Conservation (phyloP, 2,888 invertebrate genomes). For the Lepidocyrtoides sp. region DNA sequence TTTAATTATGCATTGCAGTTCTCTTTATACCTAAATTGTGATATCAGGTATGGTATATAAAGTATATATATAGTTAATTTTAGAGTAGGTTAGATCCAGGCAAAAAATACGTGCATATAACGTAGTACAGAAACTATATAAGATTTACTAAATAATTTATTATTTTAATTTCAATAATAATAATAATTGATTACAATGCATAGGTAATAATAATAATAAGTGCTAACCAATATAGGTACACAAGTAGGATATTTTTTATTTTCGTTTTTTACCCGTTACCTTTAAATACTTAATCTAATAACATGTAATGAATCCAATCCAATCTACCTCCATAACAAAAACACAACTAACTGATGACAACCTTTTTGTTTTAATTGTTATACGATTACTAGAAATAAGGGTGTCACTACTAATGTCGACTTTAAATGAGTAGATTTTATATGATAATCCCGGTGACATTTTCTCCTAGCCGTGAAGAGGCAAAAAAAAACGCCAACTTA, state of each 20-base stretch:
- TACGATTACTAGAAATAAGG: neutral
- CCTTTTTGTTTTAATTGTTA: conserved; percentile 40
- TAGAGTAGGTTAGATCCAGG: neutral
- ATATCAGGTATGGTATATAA: conserved; percentile 57
- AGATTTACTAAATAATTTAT: neutral
- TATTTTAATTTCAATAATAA: conserved; percentile 21
- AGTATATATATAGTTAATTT: conserved; percentile 15
- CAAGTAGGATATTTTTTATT: conserved; percentile 5
- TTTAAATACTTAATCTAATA: neutral
- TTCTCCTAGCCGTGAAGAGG: conserved; percentile 1
- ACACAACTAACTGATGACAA: neutral
- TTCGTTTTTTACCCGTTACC: conserved; percentile 41
- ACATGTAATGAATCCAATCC: conserved; percentile 42
- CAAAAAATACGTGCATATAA: neutral
- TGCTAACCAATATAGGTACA: too few relatives aligned
- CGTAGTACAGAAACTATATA: neutral
- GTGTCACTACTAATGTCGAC: neutral
- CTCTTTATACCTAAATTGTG: conserved; percentile 65
- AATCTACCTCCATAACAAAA: conserved; percentile 53
- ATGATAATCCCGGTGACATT: neutral
- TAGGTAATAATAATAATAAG: neutral
- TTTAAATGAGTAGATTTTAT: neutral
- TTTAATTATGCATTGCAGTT: conserved; percentile 51
- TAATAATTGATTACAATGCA: neutral
- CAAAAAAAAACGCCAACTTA: conserved; percentile 51